Conservation (phyloP, 2,797 vertebrate species). For the Chromis chromis region DNA sequence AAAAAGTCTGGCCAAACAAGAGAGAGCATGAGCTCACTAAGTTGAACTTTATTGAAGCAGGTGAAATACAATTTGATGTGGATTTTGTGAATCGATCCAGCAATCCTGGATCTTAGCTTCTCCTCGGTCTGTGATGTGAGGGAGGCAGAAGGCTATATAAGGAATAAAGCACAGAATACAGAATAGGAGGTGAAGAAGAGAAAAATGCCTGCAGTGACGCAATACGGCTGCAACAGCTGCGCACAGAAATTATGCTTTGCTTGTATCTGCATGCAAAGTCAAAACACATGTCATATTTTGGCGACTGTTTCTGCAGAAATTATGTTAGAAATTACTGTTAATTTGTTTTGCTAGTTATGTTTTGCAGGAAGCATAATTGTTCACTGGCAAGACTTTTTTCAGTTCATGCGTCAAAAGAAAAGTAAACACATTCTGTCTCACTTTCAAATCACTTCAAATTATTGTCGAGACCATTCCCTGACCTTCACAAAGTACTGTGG, state of each 20-base stretch:
- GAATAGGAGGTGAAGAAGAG: background rate
- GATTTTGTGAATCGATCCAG: background rate
- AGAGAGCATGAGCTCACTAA: constrained; percentile 19
- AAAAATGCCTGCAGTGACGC: background rate
- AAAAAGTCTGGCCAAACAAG: constrained; percentile 1
- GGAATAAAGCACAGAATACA: background rate
- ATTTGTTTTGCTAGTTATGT: background rate
- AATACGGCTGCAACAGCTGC: background rate
- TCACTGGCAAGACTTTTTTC: background rate
- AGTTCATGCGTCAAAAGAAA: background rate
- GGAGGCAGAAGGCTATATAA: background rate
- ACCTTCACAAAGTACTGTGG: background rate
- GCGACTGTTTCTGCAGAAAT: background rate
- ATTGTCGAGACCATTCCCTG: background rate
- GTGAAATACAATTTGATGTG: constrained; percentile 20
- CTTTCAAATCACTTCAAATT: background rate
- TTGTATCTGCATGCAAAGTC: background rate
- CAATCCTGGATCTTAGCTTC: background rate
- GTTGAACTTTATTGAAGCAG: constrained; percentile 26
- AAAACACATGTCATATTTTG: background rate
- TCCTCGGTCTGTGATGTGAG: background rate
- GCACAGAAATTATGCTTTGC: background rate
- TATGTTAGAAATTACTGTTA: background rate
- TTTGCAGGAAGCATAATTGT: background rate
- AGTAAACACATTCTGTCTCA: background rate